Base-by-base conservation (phyloP, 1,140 invertebrate species). In the Meloidogyne hapla region DNA sequence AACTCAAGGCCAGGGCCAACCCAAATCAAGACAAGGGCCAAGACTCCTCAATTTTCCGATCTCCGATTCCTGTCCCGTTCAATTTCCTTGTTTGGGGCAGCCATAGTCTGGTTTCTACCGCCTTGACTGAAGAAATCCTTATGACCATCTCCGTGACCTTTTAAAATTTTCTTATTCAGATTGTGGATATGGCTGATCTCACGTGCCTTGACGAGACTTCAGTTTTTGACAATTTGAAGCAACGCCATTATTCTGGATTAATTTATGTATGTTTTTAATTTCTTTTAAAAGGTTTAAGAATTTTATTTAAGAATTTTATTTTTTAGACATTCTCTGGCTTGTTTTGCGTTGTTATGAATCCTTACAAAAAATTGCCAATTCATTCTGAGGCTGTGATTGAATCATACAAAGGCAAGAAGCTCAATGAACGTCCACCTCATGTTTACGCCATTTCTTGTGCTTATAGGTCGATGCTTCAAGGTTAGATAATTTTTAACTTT, bases 111-210 rank as follows among this genome's bases (percentile, higher is more conserved):
- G n/a, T n/a, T n/a, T n/a, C n/a, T n/a, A n/a, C n/a, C n/a, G n/a
- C n/a, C n/a, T n/a, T n/a, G n/a, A n/a, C n/a, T n/a, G n/a, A n/a
- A n/a, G n/a, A n/a, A n/a, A n/a, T n/a, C n/a, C n/a, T n/a, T n/a
- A n/a, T n/a, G n/a, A n/a, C n/a, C n/a, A n/a, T n/a, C n/a, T n/a
- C n/a, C n/a, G n/a, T n/a, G n/a, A n/a, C n/a, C n/a, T n/a, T n/a
- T n/a, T n/a, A n/a, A n/a, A n/a, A n/a, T n/a, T n/a, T n/a, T n/a
- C n/a, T n/a, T n/a, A n/a, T 81, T 40, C 28, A 85, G 69, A 95
- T 98, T 79, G 96, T 99, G 89, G 96, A 99, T 88, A 99, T 99
- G 97, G 95, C 97, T 38, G 96, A 99, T 89, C 90, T 99, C 81
- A 98, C 97, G 65, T 99, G 96, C 88, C 91, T 99, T 66, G 99